Percentiles rank a stretch among this genome's conserved stretches.
Conservation (phyloP, 2,797 vertebrate species). For the Thripadectes ignobilis region DNA sequence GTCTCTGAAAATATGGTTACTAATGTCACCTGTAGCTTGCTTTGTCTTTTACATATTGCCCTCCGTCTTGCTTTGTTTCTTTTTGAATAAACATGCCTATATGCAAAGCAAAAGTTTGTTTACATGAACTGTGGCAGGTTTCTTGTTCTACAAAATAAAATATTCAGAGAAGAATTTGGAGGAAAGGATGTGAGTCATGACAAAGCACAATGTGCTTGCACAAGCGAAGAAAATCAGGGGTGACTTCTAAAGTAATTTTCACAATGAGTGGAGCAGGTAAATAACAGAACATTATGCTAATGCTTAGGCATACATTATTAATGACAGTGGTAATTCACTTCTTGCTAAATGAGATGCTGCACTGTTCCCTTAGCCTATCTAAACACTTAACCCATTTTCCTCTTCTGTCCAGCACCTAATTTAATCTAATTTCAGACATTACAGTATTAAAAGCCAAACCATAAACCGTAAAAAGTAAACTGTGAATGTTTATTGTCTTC, state of each 20-base stretch:
- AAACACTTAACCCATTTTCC: conserved; percentile 20
- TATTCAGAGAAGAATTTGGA: neutral
- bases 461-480: conserved; percentile 16
- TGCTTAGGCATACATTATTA: conserved; percentile 30
- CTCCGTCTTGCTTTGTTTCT: neutral
- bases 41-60: neutral
- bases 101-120: neutral
- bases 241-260: conserved; percentile 31
- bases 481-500: neutral
- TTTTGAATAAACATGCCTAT: neutral
- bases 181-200: neutral
- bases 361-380: neutral
- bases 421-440: conserved; percentile 30
- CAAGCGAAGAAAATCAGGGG: neutral
- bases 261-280: conserved; percentile 31
- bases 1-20: neutral
- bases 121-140: neutral
- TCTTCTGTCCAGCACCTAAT: neutral
- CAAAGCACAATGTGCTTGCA: neutral
- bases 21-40: neutral
- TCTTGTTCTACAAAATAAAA: neutral
- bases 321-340: conserved; percentile 24
- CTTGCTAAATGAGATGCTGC: conserved; percentile 13
- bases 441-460: neutral
- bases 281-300: conserved; percentile 54